Base-by-base conservation (phyloP, 2,888 invertebrate genomes). In the Callosobruchus maculatus region DNA sequence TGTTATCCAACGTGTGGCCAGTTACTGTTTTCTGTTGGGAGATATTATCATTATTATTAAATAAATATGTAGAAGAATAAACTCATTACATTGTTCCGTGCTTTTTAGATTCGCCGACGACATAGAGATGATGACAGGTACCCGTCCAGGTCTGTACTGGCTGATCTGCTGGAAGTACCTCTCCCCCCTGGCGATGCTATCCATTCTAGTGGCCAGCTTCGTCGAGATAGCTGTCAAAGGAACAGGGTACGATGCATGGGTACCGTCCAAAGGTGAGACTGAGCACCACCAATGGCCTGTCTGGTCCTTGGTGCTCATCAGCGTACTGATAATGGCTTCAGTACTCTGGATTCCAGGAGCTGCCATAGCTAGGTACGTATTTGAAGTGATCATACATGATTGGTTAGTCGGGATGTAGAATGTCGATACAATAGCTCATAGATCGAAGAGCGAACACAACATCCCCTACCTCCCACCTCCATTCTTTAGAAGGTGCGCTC, bases 121-220 rank as follows among this genome's bases (percentile, higher is more conserved):
- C 86, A 96, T 97, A 77, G 96, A 97, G 87, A 90, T 96, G 87
- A 98, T 98, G 97, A 97, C 97, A 0, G 97, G 97, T 1, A 92
- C 92, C 70, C 90, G 96, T 22, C 97, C 97, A 0, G 94, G 94
- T 0, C 89, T 95, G 49, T 98, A 97, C 86, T 97, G 97, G 97
- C 89, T 96, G 84, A 92, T 97, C 80, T 97, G 97, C 87, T 98
- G 97, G 97, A 96, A 97, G 86, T 97, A 97, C 85, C 88, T 97
- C 18, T 96, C 97, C 0, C 97, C 97, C 0, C 84, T 93, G 74
- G 96, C 96, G 0, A 97, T 97, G 97, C 86, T 96, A 66, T 92
- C 93, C 70, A 97, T 97, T 83, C 88, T 97, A 30, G 88, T 93
- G 30, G 95, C 97, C 0, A 96, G 96, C 68, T 92, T 96, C 83